Base-by-base conservation (phyloP, 2,888 invertebrate species). In the Atethmia centrago region DNA sequence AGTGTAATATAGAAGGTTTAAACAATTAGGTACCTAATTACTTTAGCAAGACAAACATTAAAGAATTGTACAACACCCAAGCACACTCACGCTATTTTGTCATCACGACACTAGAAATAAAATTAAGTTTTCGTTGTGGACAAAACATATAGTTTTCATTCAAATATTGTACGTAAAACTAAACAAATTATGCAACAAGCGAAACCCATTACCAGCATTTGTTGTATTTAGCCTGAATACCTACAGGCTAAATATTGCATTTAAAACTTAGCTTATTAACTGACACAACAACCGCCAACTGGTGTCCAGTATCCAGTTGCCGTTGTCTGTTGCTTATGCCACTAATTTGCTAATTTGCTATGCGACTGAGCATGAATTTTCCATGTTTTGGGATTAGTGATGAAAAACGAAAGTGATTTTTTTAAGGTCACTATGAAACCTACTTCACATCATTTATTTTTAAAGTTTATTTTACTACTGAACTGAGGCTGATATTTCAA, bases 221-320 rank as follows among this genome's bases (percentile, higher is more conserved):
- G 16, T 31, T 21, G 45, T 56, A 66, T 47, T 70, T 36, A 25
- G 42, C 42, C n/a, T 31, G 10, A 42, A 61, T 19, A 25, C 40
- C 28, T 53, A 45, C 19, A 28, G 4, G n/a, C 19, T n/a, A 40
- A 70, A 42, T 70, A 31, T 42, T 70, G 71, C 71, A 53, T 51
- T 75, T 25, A n/a, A 62, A 79, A 70, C 65, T 62, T 56, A 42
- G 64, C 5, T 25, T 53, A 55, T 68, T 81, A 68, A 45, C 77
- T 59, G 53, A 68, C 61, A n/a, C 25, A 64, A 49, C 63, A 64
- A 14, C 25, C 28, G 25, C 16, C 42, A 51, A 40, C 49, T 14
- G 58, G 63, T 64, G 28, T 55, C 40, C 53, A 36, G 21, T 53
- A 21, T 53, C 21, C 56, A 63, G 47, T 49, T 55, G 7, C 14